Base-by-base conservation (phyloP, 2,888 invertebrate genomes). In the Drosophila cyrtoloma region DNA sequence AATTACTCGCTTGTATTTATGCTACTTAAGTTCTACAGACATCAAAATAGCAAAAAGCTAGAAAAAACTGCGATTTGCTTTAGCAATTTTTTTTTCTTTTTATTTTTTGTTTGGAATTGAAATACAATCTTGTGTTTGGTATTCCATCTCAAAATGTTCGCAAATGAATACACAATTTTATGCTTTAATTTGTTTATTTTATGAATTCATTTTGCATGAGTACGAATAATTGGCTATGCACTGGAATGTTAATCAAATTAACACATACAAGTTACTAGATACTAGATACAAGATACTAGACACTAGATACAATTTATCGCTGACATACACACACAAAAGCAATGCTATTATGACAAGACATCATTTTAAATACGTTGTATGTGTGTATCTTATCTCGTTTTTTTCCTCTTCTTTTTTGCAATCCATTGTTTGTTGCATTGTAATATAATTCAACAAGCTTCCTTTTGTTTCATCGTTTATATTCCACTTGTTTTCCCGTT, bases 11-110 rank as follows among this genome's bases (percentile, higher is more conserved):
- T 71, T 61, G 65, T 77, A 66, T 81, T 90, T 84, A 79, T 72
- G 82, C 88, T 87, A 89, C 82, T 89, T 86, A 75, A 75, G 52
- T 55, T 50, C 69, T 84, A 89, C 84, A 68, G 82, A 85, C 85
- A 85, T 81, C 86, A 91, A 91, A 87, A 78, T 75, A 55, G 86
- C 91, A 79, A 86, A 78, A 88, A 88, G 91, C 91, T 91, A 71
- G 78, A 89, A 78, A 87, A 86, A 89, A 59, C 57, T 73, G 53
- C 70, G 63, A 71, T 71, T 64, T 64, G 90, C 81, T 65, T 75
- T 79, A 87, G 79, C 79, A 64, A 47, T 47, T 47, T 74, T 14
- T 33, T 26, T 56, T 19, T 28, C 3, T 12, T n/a, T 30, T 6
- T 14, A 0, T 35, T 12, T 28, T 16, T 14, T 50, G 61, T 50